Evolutionary conservation across 1,140 invertebrate genomes (phyloP), one percentile per base, ranked within the genome.

Genomic region (Atopsyche davidsoni): DNA sequence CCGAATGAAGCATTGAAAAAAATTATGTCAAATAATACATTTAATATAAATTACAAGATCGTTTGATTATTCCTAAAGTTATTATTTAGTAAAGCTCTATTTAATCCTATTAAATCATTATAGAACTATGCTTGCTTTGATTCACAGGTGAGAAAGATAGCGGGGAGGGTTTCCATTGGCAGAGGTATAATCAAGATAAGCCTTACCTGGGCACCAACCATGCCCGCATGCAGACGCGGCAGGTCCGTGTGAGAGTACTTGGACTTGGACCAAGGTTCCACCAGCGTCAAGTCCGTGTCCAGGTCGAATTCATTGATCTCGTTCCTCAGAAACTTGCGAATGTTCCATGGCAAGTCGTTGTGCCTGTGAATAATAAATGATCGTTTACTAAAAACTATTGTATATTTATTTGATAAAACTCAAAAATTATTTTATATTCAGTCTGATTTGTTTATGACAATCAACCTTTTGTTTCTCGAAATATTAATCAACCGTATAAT

Each of bases 301-400:
- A 87, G 80, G 31, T 83, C 77, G 56, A 87, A 85, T 40, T 85
- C 79, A 52, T 80, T 78, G 51, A 87, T 75, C 62, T 85, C 82
- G 63, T 86, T 86, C 59, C 85, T 82, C 4, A 86, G 75, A 55
- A 86, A 87, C 65, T 85, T 86, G 48, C 86, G 67, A 42, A 89
- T 85, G 63, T 89, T 89, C 85, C 86, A 89, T 0, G 88, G 83
- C 21, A 92, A 65, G 62, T 92, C 89, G 72, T 92, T 92, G 73
- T 92, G 89, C 2, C 83, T 86, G 66, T 0, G 64, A 64, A 46
- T 47, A 59, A 54, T 23, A 46, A 25, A 32, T n/a, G n/a, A n/a
- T n/a, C n/a, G n/a, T n/a, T n/a, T n/a, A n/a, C n/a, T n/a, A 51
- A 51, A 22, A n/a, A 44, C 10, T 16, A 14, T 13, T 19, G 19